phyloP scores from a whole-genome alignment of 2,888 invertebrate genomes.

The Tiliacea citrago region DNA sequence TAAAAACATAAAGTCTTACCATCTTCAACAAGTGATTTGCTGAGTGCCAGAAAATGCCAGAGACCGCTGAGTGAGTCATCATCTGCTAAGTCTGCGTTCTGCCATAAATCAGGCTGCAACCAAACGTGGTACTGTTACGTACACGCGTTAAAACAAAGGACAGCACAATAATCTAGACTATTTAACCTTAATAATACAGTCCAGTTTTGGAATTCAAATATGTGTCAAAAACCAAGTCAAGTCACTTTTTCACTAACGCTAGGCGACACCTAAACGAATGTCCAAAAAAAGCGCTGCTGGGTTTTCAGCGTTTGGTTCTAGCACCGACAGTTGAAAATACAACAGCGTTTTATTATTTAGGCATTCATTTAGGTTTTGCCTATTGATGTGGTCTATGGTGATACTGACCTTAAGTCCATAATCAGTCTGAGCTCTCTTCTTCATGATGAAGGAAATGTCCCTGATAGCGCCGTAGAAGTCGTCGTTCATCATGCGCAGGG shows the following conservation, averaged over 20 bases:
- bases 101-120: conserved; percentile 93
- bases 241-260: neutral
- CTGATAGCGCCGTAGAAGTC: conserved; percentile 89
- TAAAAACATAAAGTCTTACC: conserved; percentile 78
- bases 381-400: neutral
- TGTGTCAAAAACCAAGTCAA: neutral
- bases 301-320: neutral
- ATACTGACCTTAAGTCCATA: conserved; percentile 94
- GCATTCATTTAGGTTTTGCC: neutral
- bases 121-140: neutral
- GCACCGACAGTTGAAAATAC: neutral
- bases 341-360: neutral
- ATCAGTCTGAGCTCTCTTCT: conserved; percentile 92
- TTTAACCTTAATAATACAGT: neutral
- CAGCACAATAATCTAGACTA: neutral
- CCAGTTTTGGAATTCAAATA: neutral
- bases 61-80: conserved; percentile 94
- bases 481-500: conserved; percentile 85
- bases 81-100: conserved; percentile 95
- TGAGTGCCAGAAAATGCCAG: conserved; percentile 95
- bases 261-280: neutral
- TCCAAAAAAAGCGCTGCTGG: neutral
- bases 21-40: conserved; percentile 93
- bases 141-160: neutral
- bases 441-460: conserved; percentile 94